Evolutionary conservation across 2,113 vertebrate genomes (phyloP).

Genomic region (Cinclus cinclus): DNA sequence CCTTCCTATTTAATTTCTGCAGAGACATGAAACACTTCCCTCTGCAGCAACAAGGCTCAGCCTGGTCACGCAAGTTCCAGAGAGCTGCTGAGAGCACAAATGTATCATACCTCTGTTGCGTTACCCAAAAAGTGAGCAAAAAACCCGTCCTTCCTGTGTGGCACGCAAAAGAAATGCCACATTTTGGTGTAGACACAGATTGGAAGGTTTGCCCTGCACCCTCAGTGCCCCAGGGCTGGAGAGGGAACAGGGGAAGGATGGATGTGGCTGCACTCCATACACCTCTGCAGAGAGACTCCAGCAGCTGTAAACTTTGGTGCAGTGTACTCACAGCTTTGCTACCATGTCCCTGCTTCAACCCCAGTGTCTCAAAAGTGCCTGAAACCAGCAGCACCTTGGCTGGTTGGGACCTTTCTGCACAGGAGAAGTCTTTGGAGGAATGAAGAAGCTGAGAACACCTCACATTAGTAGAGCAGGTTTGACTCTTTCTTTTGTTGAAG

Average conservation of each 20-base stretch:
- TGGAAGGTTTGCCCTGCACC: neutral
- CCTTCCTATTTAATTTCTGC: neutral
- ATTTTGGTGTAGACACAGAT: neutral
- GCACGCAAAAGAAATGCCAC: neutral
- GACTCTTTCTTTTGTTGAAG: neutral
- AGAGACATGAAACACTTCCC: neutral
- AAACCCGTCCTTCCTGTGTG: neutral
- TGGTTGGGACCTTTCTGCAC: neutral
- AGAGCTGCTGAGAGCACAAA: neutral
- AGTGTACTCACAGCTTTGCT: neutral
- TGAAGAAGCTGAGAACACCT: neutral
- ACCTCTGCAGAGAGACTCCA: neutral
- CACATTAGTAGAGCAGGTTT: neutral
- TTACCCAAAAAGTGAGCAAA: neutral
- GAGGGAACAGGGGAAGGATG: neutral
- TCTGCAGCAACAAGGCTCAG: neutral
- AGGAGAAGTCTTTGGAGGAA: neutral
- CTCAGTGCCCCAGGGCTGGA: neutral
- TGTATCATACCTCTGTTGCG: neutral
- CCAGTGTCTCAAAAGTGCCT: neutral
- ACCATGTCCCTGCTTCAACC: accelerated
- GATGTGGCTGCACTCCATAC: accelerated
- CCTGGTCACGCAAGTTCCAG: neutral
- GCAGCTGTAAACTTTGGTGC: accelerated
- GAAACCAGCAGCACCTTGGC: neutral